Evolutionary conservation across 2,888 invertebrate species (phyloP), one percentile per base, ranked within the genome.

Genomic region (Eupithecia dodoneata): DNA sequence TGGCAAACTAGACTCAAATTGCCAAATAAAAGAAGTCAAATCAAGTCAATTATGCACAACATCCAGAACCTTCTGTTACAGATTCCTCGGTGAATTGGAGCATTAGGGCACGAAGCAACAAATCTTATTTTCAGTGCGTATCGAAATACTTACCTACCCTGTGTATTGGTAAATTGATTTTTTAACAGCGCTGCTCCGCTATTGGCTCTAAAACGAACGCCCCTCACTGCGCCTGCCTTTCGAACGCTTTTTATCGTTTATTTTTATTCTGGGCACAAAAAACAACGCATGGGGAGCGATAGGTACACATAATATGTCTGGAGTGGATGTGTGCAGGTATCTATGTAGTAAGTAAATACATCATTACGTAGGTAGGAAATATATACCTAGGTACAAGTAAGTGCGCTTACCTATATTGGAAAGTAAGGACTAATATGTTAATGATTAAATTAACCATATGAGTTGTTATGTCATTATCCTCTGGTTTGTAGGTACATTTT

Each of bases 121-220:
- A 18, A 30, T 2, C 63, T 63, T 0, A 30, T 63, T 63, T 63
- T 10, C 18, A 3, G 12, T 59, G 18, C 10, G 59, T 18, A 18
- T 30, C 2, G 4, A 30, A 59, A 63, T 30, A 63, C 63, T 18
- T 30, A 63, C 18, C 55, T 15, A 59, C 18, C 41, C 7, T 66
- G 42, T 42, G 42, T 66, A 66, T 3, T 30, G 55, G 1, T 30
- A 42, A 42, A 66, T 45, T n/a, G 45, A 69, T 90, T 94, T 94
- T 93, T 93, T 92, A 91, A 85, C 85, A 83, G 81, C 71, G 80
- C 81, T n/a, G 45, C 47, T 18, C 78, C 79, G 86, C 85, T 82
- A 94, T 94, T 95, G 94, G 94, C 81, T 85, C 87, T 87, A 94
- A 94, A 94, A 94, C 93, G 82, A 76, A 88, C 92, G 92, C 94